Conservation (phyloP, 1,140 invertebrate species). For the Pseudomyrmex flavicornis region DNA sequence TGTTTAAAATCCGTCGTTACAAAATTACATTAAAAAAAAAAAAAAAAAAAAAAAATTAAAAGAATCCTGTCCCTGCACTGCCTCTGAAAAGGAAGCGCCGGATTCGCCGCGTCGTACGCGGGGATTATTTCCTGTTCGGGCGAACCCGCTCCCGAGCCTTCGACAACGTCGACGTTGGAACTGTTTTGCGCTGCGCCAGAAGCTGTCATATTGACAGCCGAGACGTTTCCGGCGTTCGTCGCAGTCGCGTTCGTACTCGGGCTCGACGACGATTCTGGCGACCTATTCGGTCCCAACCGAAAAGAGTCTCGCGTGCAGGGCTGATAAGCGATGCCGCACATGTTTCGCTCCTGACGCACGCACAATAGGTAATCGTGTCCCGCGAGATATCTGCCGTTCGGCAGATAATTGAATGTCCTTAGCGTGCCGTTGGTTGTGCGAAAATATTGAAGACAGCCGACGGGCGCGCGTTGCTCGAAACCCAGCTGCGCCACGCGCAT, state of each 20-base stretch:
- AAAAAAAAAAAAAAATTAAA: neutral
- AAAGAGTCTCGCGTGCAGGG: conserved; percentile 92
- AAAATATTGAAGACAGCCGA: conserved; percentile 91
- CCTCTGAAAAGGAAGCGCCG: conserved; percentile 68
- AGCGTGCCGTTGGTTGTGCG: conserved; percentile 87
- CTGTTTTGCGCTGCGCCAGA: conserved; percentile 14
- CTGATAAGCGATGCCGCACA: conserved; percentile 91
- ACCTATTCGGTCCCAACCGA: conserved; percentile 87
- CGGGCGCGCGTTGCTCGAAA: conserved; percentile 90
- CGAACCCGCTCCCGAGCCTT: conserved; percentile 76
- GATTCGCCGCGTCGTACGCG: neutral
- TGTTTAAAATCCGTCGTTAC: no score
- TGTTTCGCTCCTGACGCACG: conserved; percentile 88
- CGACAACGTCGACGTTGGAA: conserved; percentile 62
- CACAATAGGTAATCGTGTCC: conserved; percentile 92
- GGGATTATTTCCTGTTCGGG: conserved; percentile 35
- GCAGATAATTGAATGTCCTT: conserved; percentile 91
- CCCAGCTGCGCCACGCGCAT: conserved; percentile 90
- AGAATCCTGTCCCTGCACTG: conserved; percentile 90
- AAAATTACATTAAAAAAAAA: neutral
- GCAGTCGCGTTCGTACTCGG: conserved; percentile 56
- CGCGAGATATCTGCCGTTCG: conserved; percentile 92
- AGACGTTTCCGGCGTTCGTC: conserved; percentile 29
- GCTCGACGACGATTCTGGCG: conserved; percentile 33
- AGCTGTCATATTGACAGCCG: conserved; percentile 1